These are phyloP conservation scores for Perca fluviatilis DNA, from an alignment of 2,113 vertebrate species.

Conservation along the genomic window DNA sequence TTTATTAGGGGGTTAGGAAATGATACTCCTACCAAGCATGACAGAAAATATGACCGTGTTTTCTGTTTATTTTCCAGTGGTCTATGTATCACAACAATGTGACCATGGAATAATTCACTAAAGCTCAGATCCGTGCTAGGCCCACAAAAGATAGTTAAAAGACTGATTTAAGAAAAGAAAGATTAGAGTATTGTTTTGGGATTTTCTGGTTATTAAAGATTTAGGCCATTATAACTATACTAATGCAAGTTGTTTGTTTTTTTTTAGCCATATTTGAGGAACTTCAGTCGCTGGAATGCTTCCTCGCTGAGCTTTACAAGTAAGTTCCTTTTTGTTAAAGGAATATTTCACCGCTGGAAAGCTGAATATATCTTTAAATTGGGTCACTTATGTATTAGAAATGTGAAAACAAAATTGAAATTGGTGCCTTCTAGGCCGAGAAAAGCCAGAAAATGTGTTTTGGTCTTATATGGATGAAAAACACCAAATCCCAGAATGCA, in stretches of 20 bases:
- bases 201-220: background rate
- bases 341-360: too few species aligned
- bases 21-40: background rate
- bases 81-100: background rate
- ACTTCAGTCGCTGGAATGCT: slow-evolving; percentile 96
- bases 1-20: background rate
- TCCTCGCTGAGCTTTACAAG: slow-evolving; percentile 97
- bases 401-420: too few species aligned
- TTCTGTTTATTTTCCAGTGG: background rate
- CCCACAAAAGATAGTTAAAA: background rate
- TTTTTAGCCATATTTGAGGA: slow-evolving; percentile 94
- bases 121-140: background rate
- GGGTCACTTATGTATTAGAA: too few species aligned
- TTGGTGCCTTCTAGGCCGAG: too few species aligned
- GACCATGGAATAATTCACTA: background rate
- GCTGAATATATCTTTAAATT: too few species aligned
- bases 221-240: background rate
- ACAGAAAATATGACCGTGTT: background rate
- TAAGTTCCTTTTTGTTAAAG: slow-evolving; percentile 89
- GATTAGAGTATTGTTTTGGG: background rate
- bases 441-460: too few species aligned
- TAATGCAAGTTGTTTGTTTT: slow-evolving; percentile 8
- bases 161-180: too few species aligned
- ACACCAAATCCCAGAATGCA: too few species aligned
- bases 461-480: too few species aligned